Percentiles rank a stretch among this genome's conserved stretches.
These are phyloP conservation scores for Amphiura filiformis DNA, from an alignment of 35 echinoderm and acorn worm genomes.

Conservation along the genomic window DNA sequence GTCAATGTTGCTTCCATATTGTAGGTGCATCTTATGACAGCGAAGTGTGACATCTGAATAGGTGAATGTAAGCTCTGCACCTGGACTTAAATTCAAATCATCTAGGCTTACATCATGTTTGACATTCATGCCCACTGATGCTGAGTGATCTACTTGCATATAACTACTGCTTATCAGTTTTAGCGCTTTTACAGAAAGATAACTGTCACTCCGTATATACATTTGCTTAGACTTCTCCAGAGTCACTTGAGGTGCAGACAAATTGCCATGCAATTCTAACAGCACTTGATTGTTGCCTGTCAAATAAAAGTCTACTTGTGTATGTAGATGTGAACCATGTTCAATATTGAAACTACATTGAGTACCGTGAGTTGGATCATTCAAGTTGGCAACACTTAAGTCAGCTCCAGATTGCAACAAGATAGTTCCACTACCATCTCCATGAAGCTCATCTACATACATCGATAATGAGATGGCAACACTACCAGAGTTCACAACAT, in stretches of 20 bases:
- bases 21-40: neutral
- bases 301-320: neutral
- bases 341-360: slow-evolving; percentile 51
- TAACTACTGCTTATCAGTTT: neutral
- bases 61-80: neutral
- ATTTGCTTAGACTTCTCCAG: neutral
- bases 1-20: neutral
- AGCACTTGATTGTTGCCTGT: slow-evolving; percentile 27
- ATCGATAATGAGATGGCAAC: slow-evolving; percentile 13
- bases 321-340: neutral
- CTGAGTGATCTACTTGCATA: neutral
- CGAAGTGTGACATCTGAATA: neutral
- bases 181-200: neutral
- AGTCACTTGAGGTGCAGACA: slow-evolving; percentile 25
- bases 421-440: slow-evolving; percentile 58
- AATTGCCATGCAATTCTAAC: slow-evolving; percentile 34
- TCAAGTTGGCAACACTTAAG: slow-evolving; percentile 19
- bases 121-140: neutral
- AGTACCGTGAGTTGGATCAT: slow-evolving; percentile 23
- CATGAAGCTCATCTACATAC: slow-evolving; percentile 23
- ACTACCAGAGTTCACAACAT: slow-evolving; percentile 30
- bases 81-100: slow-evolving; percentile 5
- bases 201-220: neutral
- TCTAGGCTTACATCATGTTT: neutral
- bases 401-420: neutral